These are phyloP conservation scores for Drosophila pseudotakahashii DNA, from an alignment of 2,888 invertebrate species.

Conservation along the genomic window DNA sequence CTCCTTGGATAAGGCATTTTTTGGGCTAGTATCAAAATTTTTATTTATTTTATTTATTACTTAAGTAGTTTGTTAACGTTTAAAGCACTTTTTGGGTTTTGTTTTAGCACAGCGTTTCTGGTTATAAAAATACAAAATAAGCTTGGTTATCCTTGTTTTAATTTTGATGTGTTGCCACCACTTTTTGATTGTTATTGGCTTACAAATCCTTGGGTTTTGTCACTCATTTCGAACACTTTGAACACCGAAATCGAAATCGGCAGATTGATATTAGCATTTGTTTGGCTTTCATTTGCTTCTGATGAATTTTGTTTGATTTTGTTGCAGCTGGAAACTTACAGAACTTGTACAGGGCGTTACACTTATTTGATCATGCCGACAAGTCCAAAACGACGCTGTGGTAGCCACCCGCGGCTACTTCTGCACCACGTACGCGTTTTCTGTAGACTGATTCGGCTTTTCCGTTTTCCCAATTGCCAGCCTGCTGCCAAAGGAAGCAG, in stretches of 20 bases:
- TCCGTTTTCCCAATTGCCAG: conserved; percentile 74
- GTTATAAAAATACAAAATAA: conserved; percentile 43
- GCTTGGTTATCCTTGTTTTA: conserved; percentile 27
- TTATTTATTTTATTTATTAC: conserved; percentile 54
- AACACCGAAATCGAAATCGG: conserved; percentile 60
- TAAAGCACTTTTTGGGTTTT: conserved; percentile 50
- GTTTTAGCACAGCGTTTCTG: conserved; percentile 47
- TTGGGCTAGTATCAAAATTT: conserved; percentile 48
- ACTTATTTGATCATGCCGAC: conserved; percentile 85
- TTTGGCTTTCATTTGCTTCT: conserved; percentile 47
- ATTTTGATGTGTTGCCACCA: conserved; percentile 35
- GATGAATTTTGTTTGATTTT: conserved; percentile 39
- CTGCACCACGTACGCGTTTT: conserved; percentile 85
- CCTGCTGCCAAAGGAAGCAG: conserved; percentile 70
- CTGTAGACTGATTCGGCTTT: conserved; percentile 84
- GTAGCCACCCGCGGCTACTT: conserved; percentile 84
- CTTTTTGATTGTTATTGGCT: conserved; percentile 59
- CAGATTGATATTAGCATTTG: conserved; percentile 44
- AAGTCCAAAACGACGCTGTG: conserved; percentile 85
- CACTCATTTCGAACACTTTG: conserved; percentile 50
- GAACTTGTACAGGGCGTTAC: conserved; percentile 85
- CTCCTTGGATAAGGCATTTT: conserved; percentile 45
- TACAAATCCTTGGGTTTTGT: conserved; percentile 53
- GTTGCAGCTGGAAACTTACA: conserved; percentile 81
- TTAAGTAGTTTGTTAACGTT: conserved; percentile 43